These are phyloP conservation scores for Periophthalmodon schlosseri DNA, from an alignment of 2,113 vertebrate genomes.

Conservation along the genomic window DNA sequence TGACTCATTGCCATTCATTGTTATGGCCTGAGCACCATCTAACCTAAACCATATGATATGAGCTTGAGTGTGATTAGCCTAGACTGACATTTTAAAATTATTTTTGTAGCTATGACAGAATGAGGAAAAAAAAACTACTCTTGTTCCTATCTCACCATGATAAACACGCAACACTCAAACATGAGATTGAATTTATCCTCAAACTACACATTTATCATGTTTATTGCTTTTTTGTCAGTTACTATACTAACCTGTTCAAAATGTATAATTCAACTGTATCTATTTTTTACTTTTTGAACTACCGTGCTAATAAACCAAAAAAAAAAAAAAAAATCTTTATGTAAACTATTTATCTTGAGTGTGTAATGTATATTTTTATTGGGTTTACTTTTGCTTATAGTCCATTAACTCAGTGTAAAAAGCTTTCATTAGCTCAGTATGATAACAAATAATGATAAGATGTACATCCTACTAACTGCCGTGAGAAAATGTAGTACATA, in stretches of 20 bases:
- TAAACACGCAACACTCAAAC: neutral
- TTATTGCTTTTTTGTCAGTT: no score
- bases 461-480: neutral
- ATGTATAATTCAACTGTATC: no score
- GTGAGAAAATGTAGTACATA: neutral
- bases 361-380: no score
- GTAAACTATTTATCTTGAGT: no score
- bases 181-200: neutral
- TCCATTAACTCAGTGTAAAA: neutral
- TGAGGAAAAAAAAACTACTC: neutral
- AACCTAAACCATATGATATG: conserved; percentile 5
- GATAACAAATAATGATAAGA: neutral
- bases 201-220: no score
- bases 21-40: neutral
- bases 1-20: conserved; percentile 1
- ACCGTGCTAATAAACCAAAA: neutral
- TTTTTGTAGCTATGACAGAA: neutral
- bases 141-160: neutral
- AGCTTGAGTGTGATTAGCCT: neutral
- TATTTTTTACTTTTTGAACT: neutral
- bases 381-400: neutral
- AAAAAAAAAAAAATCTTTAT: no score
- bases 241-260: no score
- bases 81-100: neutral
- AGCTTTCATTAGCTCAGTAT: neutral